Evolutionary conservation across 2,113 vertebrate species (phyloP).

Genomic region (Glaucomys volans): DNA sequence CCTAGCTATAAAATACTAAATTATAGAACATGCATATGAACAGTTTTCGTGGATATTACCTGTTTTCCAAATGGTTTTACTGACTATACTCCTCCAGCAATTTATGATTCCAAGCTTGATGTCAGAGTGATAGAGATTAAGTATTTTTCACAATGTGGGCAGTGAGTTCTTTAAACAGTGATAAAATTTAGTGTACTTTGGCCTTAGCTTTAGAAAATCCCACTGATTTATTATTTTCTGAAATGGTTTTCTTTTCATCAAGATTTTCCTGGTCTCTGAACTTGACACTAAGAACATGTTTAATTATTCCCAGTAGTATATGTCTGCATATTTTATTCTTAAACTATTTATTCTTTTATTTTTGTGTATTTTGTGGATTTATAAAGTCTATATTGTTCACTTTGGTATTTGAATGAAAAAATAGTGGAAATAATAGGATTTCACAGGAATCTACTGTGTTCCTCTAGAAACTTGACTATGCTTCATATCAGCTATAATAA

Average conservation of each 20-base stretch:
- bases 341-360: background rate
- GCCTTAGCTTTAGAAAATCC: background rate
- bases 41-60: background rate
- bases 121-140: background rate
- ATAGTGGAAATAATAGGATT: background rate
- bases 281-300: background rate
- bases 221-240: background rate
- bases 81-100: background rate
- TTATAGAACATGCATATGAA: background rate
- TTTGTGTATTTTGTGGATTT: background rate
- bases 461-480: background rate
- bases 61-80: background rate
- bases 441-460: background rate
- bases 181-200: background rate
- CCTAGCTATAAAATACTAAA: background rate
- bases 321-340: background rate
- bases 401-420: background rate
- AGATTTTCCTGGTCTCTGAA: background rate
- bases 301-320: background rate
- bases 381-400: background rate
- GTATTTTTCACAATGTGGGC: background rate
- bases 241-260: background rate
- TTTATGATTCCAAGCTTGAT: background rate
- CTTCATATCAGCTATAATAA: background rate
- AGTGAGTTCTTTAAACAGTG: background rate